A percentile compares a stretch with the other conserved stretches of the same genome.
Evolutionary conservation across 2,888 invertebrate genomes (phyloP).

Genomic region (Eulithis testata): DNA sequence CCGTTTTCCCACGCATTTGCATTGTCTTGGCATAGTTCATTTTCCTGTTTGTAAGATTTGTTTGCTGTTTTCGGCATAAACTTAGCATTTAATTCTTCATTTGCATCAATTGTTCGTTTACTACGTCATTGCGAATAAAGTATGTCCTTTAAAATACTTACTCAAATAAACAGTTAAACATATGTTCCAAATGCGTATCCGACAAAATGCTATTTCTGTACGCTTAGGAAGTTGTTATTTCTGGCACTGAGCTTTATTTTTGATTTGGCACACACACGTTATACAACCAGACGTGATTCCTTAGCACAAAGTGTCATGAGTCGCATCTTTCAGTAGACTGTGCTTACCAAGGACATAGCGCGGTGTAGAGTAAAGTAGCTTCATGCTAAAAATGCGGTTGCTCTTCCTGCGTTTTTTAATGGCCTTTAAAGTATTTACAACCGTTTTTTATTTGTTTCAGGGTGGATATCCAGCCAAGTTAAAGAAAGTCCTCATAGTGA

Average conservation of each 20-base stretch:
- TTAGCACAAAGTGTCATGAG: constrained; percentile 12
- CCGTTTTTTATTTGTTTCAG: constrained; percentile 78
- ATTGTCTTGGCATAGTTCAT: constrained; percentile 42
- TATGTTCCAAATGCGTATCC: constrained; percentile 41
- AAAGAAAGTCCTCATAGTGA: constrained; percentile 98
- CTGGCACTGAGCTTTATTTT: constrained; percentile 40
- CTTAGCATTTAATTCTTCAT: constrained; percentile 20
- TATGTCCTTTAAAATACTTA: constrained; percentile 33
- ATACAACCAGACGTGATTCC: constrained; percentile 28
- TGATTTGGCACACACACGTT: constrained; percentile 39
- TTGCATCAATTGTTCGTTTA: constrained; percentile 20
- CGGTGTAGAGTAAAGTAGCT: neutral
- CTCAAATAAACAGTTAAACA: constrained; percentile 36
- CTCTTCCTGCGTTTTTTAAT: too few species aligned
- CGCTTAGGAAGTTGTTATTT: constrained; percentile 43
- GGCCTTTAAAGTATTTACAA: neutral
- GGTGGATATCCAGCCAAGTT: constrained; percentile 98
- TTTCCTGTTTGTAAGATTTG: constrained; percentile 40
- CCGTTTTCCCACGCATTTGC: constrained; percentile 44
- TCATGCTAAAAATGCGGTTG: too few species aligned
- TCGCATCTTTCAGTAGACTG: constrained; percentile 12
- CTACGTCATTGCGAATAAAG: constrained; percentile 26
- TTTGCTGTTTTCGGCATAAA: constrained; percentile 29
- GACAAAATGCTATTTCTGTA: constrained; percentile 42
- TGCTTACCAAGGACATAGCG: constrained; percentile 2